Evolutionary conservation across 2,888 invertebrate genomes (phyloP).

Genomic region (Exephanes ischioxanthus): DNA sequence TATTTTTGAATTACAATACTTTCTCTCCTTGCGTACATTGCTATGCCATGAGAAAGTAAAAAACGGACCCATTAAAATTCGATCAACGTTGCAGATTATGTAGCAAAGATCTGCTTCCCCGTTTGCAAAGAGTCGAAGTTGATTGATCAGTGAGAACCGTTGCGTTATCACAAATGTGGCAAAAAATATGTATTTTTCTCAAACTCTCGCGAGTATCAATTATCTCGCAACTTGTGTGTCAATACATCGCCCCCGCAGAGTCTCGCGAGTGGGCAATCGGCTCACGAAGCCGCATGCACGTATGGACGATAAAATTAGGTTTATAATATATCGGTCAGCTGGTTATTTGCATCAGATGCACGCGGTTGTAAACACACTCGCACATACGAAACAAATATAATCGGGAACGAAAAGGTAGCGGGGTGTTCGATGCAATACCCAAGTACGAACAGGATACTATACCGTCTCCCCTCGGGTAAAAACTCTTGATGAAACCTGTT

Average conservation of each 20-base stretch:
- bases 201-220: not conserved
- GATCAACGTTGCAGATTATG: not conserved
- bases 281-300: not conserved
- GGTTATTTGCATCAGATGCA: constrained; percentile 33
- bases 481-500: constrained; percentile 42
- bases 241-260: constrained; percentile 11
- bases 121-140: not conserved
- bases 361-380: not conserved
- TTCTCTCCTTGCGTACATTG: not conserved
- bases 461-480: constrained; percentile 8
- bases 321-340: constrained; percentile 16
- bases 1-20: not conserved
- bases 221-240: constrained; percentile 22
- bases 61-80: not conserved
- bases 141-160: constrained; percentile 3
- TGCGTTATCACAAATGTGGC: not conserved
- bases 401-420: not conserved
- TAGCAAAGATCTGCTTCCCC: not conserved
- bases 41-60: not conserved
- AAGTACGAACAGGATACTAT: constrained; percentile 14
- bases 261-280: constrained; percentile 16
- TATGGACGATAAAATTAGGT: constrained; percentile 15
- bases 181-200: not conserved
- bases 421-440: constrained; percentile 33
- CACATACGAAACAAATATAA: not conserved